Evolutionary conservation across 2,888 invertebrate genomes (phyloP).

Genomic region (Octonoba sinensis): DNA sequence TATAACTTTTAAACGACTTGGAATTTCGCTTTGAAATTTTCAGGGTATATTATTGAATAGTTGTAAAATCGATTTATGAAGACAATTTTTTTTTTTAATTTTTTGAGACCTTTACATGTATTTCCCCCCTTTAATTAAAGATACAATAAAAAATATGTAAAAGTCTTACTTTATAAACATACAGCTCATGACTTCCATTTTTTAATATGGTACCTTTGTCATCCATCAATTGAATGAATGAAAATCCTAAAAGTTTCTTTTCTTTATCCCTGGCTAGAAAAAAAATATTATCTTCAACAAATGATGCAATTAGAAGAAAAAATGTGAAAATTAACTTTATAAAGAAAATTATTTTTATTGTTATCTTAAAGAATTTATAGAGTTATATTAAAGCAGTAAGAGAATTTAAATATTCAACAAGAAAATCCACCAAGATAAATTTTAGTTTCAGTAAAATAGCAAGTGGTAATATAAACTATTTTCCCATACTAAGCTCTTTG

Average conservation of each 20-base stretch:
- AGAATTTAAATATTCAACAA: too few relatives aligned
- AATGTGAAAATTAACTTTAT: neutral
- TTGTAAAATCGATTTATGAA: too few relatives aligned
- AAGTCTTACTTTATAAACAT: constrained; percentile 80
- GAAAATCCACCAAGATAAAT: too few relatives aligned
- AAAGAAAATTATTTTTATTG: too few relatives aligned
- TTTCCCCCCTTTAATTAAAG: neutral
- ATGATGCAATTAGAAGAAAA: neutral
- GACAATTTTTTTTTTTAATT: too few relatives aligned
- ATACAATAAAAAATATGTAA: neutral
- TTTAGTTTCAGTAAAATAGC: neutral
- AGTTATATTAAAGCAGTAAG: too few relatives aligned
- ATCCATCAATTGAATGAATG: constrained; percentile 91
- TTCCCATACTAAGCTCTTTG: too few relatives aligned
- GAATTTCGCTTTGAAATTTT: too few relatives aligned
- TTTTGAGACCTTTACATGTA: too few relatives aligned
- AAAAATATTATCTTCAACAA: constrained; percentile 67
- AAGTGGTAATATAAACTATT: neutral
- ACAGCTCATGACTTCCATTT: constrained; percentile 90
- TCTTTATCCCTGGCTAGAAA: constrained; percentile 86
- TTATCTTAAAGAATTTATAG: too few relatives aligned
- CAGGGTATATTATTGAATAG: too few relatives aligned
- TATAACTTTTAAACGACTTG: too few relatives aligned
- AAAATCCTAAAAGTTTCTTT: constrained; percentile 90
- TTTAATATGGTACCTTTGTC: constrained; percentile 89